A percentile compares a stretch with the other conserved stretches of the same genome.
Evolutionary conservation across 2,113 vertebrate genomes (phyloP).

Genomic region (Dryoscopus gambensis): DNA sequence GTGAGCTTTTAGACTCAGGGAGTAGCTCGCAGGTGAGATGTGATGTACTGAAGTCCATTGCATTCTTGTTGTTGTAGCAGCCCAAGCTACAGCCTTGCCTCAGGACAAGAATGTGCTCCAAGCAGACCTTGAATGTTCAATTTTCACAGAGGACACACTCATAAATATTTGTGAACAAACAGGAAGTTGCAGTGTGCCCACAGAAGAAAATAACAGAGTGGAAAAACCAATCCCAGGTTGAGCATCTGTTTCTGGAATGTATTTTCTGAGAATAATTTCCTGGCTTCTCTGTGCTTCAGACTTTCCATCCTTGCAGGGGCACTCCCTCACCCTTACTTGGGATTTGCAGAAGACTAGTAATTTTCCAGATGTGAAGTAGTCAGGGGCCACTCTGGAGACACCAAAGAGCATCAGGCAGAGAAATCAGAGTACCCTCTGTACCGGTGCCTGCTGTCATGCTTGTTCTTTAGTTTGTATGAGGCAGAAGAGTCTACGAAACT

Average conservation of each 20-base stretch:
- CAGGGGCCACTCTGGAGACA: not conserved
- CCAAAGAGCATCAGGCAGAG: not conserved
- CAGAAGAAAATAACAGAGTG: not conserved
- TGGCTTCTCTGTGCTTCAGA: not conserved
- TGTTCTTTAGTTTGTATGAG: not conserved
- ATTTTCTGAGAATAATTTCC: not conserved
- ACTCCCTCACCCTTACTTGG: not conserved
- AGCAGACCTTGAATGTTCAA: not conserved
- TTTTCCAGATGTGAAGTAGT: not conserved
- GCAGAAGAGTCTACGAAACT: not conserved
- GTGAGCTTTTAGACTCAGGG: not conserved
- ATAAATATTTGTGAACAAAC: not conserved
- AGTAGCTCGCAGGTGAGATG: not conserved
- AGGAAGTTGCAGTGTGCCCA: not conserved
- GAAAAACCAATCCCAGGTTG: not conserved
- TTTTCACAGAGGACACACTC: not conserved
- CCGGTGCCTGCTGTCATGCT: not conserved
- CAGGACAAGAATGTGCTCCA: not conserved
- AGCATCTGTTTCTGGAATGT: not conserved
- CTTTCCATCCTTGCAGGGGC: not conserved
- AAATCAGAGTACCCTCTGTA: not conserved
- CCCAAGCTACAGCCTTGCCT: not conserved
- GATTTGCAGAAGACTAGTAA: not conserved
- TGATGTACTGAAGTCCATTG: not conserved
- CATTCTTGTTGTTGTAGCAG: not conserved